phyloP scores from a whole-genome alignment of 1,140 invertebrate species.

The Mizuhopecten yessoensis region DNA sequence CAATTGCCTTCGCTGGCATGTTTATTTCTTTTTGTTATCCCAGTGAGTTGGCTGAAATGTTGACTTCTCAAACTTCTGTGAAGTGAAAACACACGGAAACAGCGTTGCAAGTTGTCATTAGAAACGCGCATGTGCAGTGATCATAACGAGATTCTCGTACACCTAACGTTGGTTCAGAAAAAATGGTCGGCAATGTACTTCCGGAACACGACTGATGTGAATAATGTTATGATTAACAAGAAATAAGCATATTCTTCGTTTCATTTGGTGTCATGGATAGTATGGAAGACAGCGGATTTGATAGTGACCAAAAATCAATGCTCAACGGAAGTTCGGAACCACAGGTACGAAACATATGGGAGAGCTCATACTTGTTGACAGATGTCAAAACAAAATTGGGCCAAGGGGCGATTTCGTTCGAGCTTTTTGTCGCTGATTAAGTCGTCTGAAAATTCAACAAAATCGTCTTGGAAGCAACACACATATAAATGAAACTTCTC shows the following conservation, averaged over 20 bases:
- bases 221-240: constrained; percentile 9
- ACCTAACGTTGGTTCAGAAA: constrained; percentile 85
- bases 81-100: constrained; percentile 38
- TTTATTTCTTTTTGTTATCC: constrained; percentile 52
- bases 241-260: neutral
- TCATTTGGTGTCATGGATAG: constrained; percentile 68
- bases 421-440: too few relatives aligned
- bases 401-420: too few relatives aligned
- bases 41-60: neutral
- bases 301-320: constrained; percentile 78
- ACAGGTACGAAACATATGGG: neutral
- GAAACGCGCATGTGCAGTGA: neutral
- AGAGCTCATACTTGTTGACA: neutral
- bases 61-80: constrained; percentile 18
- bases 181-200: constrained; percentile 75
- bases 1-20: constrained; percentile 65
- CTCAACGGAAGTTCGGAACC: constrained; percentile 42
- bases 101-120: constrained; percentile 33
- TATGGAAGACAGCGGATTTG: constrained; percentile 82
- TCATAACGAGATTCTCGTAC: neutral
- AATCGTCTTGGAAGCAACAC: too few relatives aligned
- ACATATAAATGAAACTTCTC: too few relatives aligned
- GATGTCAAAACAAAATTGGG: constrained; percentile 27
- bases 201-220: constrained; percentile 36
- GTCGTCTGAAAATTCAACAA: too few relatives aligned